Evolutionary conservation across 2,113 vertebrate genomes (phyloP).

Genomic region (Astatotilapia flaviijosephi): DNA sequence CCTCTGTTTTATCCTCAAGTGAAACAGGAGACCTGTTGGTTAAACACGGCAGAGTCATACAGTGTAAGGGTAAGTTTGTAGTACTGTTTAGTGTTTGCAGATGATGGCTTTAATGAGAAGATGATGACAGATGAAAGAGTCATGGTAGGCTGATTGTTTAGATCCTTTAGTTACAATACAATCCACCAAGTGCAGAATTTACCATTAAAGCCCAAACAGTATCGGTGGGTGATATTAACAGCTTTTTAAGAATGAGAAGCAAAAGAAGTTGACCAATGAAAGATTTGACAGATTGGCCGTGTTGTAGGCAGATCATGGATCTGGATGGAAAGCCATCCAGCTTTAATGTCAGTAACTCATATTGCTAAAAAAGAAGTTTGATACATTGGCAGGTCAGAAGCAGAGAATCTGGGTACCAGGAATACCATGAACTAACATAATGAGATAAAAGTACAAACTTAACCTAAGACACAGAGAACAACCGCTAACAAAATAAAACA

Average conservation of each 20-base stretch:
- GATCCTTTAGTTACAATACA: background rate
- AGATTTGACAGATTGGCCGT: background rate
- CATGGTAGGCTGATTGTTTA: background rate
- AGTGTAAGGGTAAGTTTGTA: background rate
- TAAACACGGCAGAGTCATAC: background rate
- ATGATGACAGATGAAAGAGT: background rate
- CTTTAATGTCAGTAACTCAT: background rate
- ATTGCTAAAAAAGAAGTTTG: background rate
- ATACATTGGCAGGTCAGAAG: background rate
- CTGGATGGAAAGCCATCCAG: background rate
- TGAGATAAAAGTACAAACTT: background rate
- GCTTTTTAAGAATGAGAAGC: background rate
- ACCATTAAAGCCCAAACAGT: background rate
- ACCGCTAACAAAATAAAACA: background rate
- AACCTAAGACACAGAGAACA: background rate
- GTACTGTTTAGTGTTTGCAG: background rate
- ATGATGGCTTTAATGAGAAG: background rate
- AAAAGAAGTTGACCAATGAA: background rate
- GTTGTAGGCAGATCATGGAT: background rate
- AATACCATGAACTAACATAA: background rate
- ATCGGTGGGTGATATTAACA: background rate
- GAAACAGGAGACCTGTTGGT: background rate
- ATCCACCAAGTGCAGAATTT: background rate
- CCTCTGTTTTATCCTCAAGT: background rate
- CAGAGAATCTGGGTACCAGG: background rate